Conservation (phyloP, 2,888 invertebrate genomes). For the Seira musarum region DNA sequence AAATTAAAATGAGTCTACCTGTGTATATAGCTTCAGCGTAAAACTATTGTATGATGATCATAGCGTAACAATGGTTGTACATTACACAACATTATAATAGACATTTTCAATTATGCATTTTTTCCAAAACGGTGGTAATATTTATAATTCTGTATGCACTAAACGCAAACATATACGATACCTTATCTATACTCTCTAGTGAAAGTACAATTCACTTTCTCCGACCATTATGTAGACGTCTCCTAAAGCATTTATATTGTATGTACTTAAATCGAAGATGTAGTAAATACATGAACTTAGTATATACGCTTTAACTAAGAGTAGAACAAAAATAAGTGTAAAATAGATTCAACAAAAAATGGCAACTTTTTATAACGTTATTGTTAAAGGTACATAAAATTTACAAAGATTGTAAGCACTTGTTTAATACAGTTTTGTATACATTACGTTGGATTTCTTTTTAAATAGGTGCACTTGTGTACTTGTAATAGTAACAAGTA, state of each 20-base stretch:
- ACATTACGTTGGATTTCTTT: background rate
- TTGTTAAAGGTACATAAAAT: slow-evolving; percentile 9
- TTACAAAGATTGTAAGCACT: slow-evolving; percentile 16
- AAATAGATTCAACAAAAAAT: background rate
- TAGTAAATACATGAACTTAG: too few species aligned
- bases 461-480: slow-evolving; percentile 6
- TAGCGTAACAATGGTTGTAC: slow-evolving; percentile 16
- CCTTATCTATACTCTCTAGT: too few species aligned
- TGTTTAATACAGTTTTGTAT: slow-evolving; percentile 2
- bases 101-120: slow-evolving; percentile 8
- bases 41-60: slow-evolving; percentile 15
- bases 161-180: too few species aligned
- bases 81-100: slow-evolving; percentile 7
- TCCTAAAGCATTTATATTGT: background rate
- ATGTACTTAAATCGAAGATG: too few species aligned
- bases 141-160: too few species aligned
- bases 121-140: slow-evolving; percentile 6
- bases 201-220: background rate
- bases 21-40: background rate
- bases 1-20: slow-evolving; percentile 12
- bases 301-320: too few species aligned
- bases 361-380: slow-evolving; percentile 15
- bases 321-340: slow-evolving; percentile 8
- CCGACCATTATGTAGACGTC: background rate
- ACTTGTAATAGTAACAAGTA: background rate